Conservation (phyloP, 30 jellyfish, hydroid and myxozoan species). For the Turritopsis dohrnii region DNA sequence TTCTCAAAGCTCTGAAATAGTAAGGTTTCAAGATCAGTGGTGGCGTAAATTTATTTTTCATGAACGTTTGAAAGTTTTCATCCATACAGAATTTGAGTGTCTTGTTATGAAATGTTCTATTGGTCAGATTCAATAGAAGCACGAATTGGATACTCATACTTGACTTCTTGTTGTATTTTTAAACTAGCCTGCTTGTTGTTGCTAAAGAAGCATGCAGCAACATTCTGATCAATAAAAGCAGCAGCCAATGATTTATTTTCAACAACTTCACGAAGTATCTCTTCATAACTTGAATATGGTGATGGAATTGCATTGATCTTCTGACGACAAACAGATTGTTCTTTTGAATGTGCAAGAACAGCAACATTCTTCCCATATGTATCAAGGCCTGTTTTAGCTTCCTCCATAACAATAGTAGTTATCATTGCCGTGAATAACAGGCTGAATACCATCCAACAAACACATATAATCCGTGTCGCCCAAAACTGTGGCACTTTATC, state of each 20-base stretch:
- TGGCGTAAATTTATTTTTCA: background rate
- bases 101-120: background rate
- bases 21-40: background rate
- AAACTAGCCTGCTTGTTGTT: background rate
- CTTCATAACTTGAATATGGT: background rate
- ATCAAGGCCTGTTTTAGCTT: background rate
- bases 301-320: background rate
- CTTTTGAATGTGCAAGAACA: background rate
- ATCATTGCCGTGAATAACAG: constrained; percentile 1
- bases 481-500: constrained; percentile 18
- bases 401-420: background rate
- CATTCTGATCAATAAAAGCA: constrained; percentile 11
- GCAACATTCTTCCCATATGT: background rate
- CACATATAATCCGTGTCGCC: background rate
- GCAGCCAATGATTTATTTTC: background rate
- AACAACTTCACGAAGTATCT: background rate
- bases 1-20: background rate
- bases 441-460: constrained; percentile 11
- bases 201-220: constrained; percentile 10
- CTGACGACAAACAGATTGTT: background rate
- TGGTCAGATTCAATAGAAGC: background rate
- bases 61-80: background rate
- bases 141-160: background rate
- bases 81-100: background rate
- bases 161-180: background rate